Base-by-base conservation (phyloP, 2,113 vertebrate genomes). In the Atrichornis clamosus region DNA sequence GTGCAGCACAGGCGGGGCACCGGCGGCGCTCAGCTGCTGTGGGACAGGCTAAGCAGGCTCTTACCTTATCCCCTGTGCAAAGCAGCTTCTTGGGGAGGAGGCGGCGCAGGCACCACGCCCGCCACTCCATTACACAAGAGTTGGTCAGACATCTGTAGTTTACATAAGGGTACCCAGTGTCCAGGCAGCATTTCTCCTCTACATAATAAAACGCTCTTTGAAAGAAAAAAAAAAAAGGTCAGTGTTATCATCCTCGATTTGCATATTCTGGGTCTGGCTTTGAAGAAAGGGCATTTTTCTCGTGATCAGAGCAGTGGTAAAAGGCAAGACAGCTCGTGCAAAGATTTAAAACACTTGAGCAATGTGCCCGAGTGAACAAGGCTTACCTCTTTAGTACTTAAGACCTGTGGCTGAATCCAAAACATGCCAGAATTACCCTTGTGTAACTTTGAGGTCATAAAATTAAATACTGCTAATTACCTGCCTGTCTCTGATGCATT, bases 81-180 rank as follows among this genome's bases (percentile, higher is more conserved):
- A 92, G 95, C 80, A 41, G 91, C 89, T 93, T 84, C 77, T 52
- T 37, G 42, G 35, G 46, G 64, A 68, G 73, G 22, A 88, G 60
- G 68, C n/a, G 28, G 9, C 0, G 5, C 26, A 24, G 2, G 9
- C 44, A 20, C 58, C 14, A 4, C 1, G 7, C 79, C 84, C 56
- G 84, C 70, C 87, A 49, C 59, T 18, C 33, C 0, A 1, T 94
- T 94, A 86, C 90, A 76, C 82, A 89, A 85, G 67, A 79, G 84
- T 56, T 70, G 13, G 22, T 32, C 90, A 85, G 93, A 56, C 79
- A 75, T 67, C 90, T 80, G 82, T 18, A 67, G 55, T 86, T 96
- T 95, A 90, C 2, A 3, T 95, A 93, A 95, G 1, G 32, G 52
- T 18, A 68, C 65, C 56, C 94, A 56, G 79, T 7, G 12, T 42